Evolutionary conservation across 2,888 invertebrate species (phyloP).

Genomic region (Psylliodes chrysocephalus): DNA sequence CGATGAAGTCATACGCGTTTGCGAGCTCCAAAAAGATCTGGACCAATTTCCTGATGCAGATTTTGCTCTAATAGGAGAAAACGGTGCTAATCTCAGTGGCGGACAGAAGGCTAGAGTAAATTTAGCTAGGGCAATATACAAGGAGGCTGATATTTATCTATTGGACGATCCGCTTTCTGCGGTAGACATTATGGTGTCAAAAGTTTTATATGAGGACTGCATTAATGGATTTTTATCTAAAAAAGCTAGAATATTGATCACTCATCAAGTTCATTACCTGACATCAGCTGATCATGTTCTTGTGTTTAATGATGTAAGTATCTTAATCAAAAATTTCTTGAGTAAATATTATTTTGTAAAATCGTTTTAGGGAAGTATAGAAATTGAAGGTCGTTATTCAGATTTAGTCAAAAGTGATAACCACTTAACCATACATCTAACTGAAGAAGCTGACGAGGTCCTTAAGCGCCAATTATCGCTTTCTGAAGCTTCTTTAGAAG

Average conservation of each 20-base stretch:
- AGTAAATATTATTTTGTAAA: no score
- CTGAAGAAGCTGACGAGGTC: conserved; percentile 12
- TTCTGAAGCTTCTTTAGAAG: conserved; percentile 17
- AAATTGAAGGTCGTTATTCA: conserved; percentile 20
- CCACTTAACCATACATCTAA: conserved; percentile 11
- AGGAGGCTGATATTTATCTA: conserved; percentile 83
- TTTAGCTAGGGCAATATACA: conserved; percentile 84
- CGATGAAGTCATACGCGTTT: conserved; percentile 74
- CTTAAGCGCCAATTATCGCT: conserved; percentile 40
- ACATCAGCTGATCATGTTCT: conserved; percentile 70
- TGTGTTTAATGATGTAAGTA: conserved; percentile 69
- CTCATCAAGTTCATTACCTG: conserved; percentile 75
- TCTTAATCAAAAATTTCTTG: no score
- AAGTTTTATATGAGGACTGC: conserved; percentile 85
- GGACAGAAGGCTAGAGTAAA: conserved; percentile 90
- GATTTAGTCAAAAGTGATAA: conserved; percentile 9
- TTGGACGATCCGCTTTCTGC: conserved; percentile 90
- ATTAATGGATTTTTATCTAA: conserved; percentile 70
- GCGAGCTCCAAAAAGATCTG: conserved; percentile 78
- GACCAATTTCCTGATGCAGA: conserved; percentile 79
- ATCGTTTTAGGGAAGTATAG: conserved; percentile 8
- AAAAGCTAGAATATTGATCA: conserved; percentile 77
- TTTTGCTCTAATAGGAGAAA: conserved; percentile 79
- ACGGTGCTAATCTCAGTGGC: conserved; percentile 76
- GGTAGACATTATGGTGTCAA: conserved; percentile 86